Conservation (phyloP, 2,797 vertebrate genomes). For the Rhinogobio ventralis region DNA sequence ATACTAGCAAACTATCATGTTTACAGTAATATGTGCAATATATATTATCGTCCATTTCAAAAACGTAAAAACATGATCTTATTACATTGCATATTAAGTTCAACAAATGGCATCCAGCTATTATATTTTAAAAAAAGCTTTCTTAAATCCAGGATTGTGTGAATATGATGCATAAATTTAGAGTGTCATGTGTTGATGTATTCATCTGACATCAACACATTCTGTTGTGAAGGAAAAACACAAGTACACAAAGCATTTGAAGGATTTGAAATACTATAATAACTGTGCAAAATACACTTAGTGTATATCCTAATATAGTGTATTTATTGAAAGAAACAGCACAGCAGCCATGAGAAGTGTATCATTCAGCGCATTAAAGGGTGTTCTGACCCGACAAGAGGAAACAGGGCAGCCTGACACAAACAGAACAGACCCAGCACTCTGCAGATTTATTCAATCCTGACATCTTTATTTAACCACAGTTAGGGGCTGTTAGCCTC, state of each 20-base stretch:
- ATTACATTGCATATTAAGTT: not conserved
- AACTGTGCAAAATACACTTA: not conserved
- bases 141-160: not conserved
- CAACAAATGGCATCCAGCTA: not conserved
- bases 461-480: slow-evolving; percentile 21
- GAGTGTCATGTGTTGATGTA: not conserved
- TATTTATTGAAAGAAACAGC: not conserved
- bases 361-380: slow-evolving; percentile 12
- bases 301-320: not conserved
- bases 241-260: not conserved
- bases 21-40: not conserved
- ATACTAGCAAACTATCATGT: not conserved
- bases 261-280: not conserved
- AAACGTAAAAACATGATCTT: not conserved
- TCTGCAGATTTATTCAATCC: slow-evolving; percentile 12
- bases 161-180: not conserved
- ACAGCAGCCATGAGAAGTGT: not conserved
- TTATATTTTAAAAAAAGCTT: not conserved
- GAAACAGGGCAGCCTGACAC: slow-evolving; percentile 39
- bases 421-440: slow-evolving; percentile 36
- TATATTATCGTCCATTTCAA: not conserved
- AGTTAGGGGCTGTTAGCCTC: slow-evolving; percentile 1
- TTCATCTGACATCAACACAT: not conserved
- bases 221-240: slow-evolving; percentile 7
- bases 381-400: slow-evolving; percentile 19